Base-by-base conservation (phyloP, 2,113 vertebrate species). In the Trachemys scripta region DNA sequence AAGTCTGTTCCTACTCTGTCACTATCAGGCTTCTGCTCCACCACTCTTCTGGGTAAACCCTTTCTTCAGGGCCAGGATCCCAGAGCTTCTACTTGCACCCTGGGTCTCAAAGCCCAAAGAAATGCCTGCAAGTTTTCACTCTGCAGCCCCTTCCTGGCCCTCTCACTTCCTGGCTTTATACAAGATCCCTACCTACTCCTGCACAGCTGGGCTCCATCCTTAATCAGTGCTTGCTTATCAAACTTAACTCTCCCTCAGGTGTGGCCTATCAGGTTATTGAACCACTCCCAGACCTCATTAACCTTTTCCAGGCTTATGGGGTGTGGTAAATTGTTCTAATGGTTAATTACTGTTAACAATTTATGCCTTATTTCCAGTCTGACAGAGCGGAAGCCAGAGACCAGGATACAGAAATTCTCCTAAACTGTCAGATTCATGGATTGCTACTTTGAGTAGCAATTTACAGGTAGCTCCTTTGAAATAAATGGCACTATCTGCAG, bases 401-500 rank as follows among this genome's bases (percentile, higher is more conserved):
- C 31, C 31, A 65, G 62, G 14, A 35, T 35, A 65, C 31, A 65
- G 31, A 31, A 35, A 35, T 65, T 97, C 95, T 91, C 90, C 62
- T 93, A 69, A 87, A 62, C 84, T 42, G 42, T 42, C 42, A 42
- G 42, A 42, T 42, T 42, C 42, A 42, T 42, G 42, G 42, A 42
- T 80, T 45, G 31, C 90, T 95, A 82, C 38, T 82, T 65, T 49
- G 87, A 94, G 72, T 94, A 93, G 93, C 82, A 84, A 90, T 93
- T 93, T 62, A 96, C 49, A 88, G 94, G 92, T 91, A 82, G 87
- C 65, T 35, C 53, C 88, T 95, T 93, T 76, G 65, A 82, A 94
- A 54, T 8, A 20, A 57, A 75, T 19, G 86, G 53, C 47, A 88
- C 29, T 9, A 84, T 57, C 86, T 31, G 17, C 50, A 6, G 22